A percentile compares a stretch with the other conserved stretches of the same genome.
These are phyloP conservation scores for Antheraea mylitta DNA, from an alignment of 1,140 invertebrate genomes.

Conservation along the genomic window DNA sequence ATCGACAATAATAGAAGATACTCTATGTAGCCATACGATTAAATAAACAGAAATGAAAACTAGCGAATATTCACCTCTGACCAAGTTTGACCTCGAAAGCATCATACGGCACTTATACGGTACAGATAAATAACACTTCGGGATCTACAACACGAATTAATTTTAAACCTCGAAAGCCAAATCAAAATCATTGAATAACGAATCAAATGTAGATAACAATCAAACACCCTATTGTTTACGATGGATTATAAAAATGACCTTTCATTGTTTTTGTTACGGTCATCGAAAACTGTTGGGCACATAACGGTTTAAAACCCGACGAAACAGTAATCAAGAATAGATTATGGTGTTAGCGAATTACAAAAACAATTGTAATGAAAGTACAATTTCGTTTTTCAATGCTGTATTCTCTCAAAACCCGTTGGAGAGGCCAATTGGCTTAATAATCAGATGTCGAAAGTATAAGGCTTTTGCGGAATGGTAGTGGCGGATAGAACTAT, in stretches of 20 bases:
- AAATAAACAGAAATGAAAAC: too few species aligned
- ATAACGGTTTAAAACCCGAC: slow-evolving; percentile 19
- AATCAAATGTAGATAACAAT: slow-evolving; percentile 19
- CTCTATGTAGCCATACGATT: too few species aligned
- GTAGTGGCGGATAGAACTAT: neutral
- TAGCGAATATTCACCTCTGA: too few species aligned
- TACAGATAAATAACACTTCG: neutral
- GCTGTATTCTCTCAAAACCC: neutral
- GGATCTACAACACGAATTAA: neutral
- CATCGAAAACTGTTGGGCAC: slow-evolving; percentile 16
- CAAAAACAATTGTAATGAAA: slow-evolving; percentile 12
- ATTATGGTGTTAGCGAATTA: slow-evolving; percentile 18
- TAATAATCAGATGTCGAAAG: neutral
- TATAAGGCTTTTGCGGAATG: neutral
- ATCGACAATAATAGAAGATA: too few species aligned
- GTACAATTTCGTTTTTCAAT: slow-evolving; percentile 9
- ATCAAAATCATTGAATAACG: slow-evolving; percentile 1
- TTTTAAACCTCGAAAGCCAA: neutral
- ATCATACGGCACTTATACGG: neutral
- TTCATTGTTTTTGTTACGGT: slow-evolving; percentile 33
- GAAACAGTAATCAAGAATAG: slow-evolving; percentile 24
- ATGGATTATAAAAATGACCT: slow-evolving; percentile 31
- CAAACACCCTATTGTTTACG: slow-evolving; percentile 22
- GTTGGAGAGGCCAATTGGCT: neutral
- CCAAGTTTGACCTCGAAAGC: too few species aligned